phyloP scores from a whole-genome alignment of 2,888 invertebrate genomes.

The Drosophila helvetica region DNA sequence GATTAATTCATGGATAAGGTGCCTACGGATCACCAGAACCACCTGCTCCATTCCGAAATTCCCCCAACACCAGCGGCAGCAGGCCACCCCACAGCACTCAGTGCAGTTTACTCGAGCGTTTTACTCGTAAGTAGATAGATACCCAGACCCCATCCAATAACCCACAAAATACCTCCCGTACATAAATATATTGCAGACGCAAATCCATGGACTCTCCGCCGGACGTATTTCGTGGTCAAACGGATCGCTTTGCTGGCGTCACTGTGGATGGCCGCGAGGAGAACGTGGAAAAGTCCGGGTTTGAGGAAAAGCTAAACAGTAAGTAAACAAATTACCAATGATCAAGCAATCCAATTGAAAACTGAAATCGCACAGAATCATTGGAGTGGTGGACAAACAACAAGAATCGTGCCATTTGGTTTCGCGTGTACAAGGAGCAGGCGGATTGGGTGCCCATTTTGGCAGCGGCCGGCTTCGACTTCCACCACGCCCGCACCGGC shows the following conservation, averaged over 20 bases:
- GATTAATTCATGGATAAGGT: slow-evolving; percentile 54
- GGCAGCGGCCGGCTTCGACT: slow-evolving; percentile 91
- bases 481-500: slow-evolving; percentile 92
- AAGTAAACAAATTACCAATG: background rate
- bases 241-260: slow-evolving; percentile 89
- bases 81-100: background rate
- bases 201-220: slow-evolving; percentile 71
- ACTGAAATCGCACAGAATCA: slow-evolving; percentile 86
- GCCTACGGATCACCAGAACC: slow-evolving; percentile 11
- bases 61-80: slow-evolving; percentile 15
- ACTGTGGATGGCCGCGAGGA: slow-evolving; percentile 85
- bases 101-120: slow-evolving; percentile 8
- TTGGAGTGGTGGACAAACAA: slow-evolving; percentile 87
- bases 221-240: slow-evolving; percentile 84
- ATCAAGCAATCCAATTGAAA: background rate
- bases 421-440: slow-evolving; percentile 89
- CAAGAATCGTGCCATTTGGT: slow-evolving; percentile 91
- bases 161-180: background rate
- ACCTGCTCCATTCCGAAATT: slow-evolving; percentile 5
- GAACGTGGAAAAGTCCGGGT: slow-evolving; percentile 81
- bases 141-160: background rate
- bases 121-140: slow-evolving; percentile 35
- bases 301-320: slow-evolving; percentile 28
- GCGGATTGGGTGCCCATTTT: slow-evolving; percentile 91
- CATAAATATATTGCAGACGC: slow-evolving; percentile 25